Percentiles rank a stretch among this genome's conserved stretches.
Conservation (phyloP, 2,888 invertebrate species). For the Dichetophora obliterata region DNA sequence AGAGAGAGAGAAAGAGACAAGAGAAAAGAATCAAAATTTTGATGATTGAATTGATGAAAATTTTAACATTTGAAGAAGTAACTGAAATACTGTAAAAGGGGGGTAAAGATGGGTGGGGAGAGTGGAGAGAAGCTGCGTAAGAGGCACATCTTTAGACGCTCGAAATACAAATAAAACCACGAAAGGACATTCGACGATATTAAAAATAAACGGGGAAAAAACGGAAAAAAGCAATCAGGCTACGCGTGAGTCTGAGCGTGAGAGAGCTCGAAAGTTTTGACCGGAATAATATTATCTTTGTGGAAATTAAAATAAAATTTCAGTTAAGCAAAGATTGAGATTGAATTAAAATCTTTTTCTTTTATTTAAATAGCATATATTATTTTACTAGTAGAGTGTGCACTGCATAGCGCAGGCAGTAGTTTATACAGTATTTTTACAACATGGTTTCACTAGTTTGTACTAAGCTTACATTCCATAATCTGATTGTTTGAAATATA, state of each 20-base stretch:
- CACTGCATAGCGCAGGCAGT: no score
- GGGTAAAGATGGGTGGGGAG: not conserved
- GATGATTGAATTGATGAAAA: slow-evolving; percentile 33
- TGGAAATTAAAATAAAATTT: no score
- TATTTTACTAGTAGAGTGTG: no score
- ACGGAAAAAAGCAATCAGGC: not conserved
- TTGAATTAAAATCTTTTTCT: no score
- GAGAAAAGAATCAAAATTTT: slow-evolving; percentile 6
- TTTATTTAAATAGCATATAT: no score
- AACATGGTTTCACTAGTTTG: no score
- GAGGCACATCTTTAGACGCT: not conserved
- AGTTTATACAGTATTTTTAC: no score
- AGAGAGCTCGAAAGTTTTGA: not conserved
- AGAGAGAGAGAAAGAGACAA: slow-evolving; percentile 42
- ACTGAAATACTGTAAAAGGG: not conserved
- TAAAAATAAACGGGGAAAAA: not conserved
- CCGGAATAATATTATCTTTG: no score
- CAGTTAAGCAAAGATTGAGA: no score
- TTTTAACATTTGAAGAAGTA: not conserved
- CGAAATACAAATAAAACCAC: not conserved
- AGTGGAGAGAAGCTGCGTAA: no score
- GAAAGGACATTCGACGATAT: not conserved
- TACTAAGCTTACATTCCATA: no score
- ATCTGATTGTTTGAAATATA: no score
- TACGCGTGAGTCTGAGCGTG: not conserved